These are phyloP conservation scores for Hydraecia micacea DNA, from an alignment of 2,888 invertebrate genomes.

Conservation along the genomic window DNA sequence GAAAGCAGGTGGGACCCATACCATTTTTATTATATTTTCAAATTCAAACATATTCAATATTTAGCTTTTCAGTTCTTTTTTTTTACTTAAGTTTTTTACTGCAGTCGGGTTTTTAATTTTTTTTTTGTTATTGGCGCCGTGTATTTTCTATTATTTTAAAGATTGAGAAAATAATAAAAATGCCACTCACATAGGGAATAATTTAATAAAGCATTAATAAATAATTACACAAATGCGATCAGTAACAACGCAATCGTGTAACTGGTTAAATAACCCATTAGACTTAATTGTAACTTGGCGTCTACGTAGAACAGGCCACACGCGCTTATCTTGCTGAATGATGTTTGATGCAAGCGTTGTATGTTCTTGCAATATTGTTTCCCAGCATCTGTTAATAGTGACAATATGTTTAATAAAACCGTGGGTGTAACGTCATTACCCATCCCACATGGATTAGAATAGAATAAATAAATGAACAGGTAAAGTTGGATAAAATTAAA, in stretches of 20 bases:
- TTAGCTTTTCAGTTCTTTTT: too few relatives aligned
- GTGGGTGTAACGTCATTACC: too few relatives aligned
- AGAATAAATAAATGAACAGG: not conserved
- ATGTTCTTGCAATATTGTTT: constrained; percentile 9
- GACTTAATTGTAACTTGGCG: constrained; percentile 16
- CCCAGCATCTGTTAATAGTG: not conserved
- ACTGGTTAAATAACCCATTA: constrained; percentile 4
- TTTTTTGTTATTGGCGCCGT: too few relatives aligned
- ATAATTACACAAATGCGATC: constrained; percentile 11
- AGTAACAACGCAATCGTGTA: constrained; percentile 21
- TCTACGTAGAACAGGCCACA: constrained; percentile 23
- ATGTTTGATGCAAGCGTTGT: not conserved
- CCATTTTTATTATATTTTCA: too few relatives aligned
- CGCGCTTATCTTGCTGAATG: not conserved
- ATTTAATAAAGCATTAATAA: not conserved
- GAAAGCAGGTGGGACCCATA: too few relatives aligned
- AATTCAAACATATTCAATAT: too few relatives aligned
- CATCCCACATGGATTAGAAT: not conserved
- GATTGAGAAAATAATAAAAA: not conserved
- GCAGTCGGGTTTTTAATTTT: too few relatives aligned
- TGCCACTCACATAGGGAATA: not conserved
- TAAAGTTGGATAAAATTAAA: not conserved
- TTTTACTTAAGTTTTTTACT: too few relatives aligned
- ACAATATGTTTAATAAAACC: too few relatives aligned
- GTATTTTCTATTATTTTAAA: too few relatives aligned